Base-by-base conservation (phyloP, 2,888 invertebrate genomes). In the Cerastis leucographa region DNA sequence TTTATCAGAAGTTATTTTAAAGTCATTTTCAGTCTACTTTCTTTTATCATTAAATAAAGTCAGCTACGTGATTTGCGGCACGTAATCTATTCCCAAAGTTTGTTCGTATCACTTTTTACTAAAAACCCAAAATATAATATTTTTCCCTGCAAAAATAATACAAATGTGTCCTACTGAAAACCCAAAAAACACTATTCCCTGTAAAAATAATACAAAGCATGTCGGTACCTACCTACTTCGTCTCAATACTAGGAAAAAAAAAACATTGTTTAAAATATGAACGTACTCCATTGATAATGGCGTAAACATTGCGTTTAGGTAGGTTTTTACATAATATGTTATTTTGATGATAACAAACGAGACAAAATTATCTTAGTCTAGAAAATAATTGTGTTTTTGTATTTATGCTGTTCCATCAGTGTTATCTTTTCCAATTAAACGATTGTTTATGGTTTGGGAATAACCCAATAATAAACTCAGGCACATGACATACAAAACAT, bases 281-380 rank as follows among this genome's bases (percentile, higher is more conserved):
- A 59, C 62, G 49, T 44, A 29, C 44, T 70, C 12, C 62, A 78
- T 74, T 83, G 68, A 74, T 65, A 78, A 82, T 56, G 42, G 2
- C 17, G 61, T 54, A 59, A 54, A 71, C 61, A 71, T 49, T 51
- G 65, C 12, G 14, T 65, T 59, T 69, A 42, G 12, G 29, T 73
- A 46, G 1, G 35, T 75, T 66, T 75, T 73, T 80, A 85, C 62
- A 73, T 80, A 77, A 74, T 65, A 59, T 42, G 5, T 46, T 46
- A 14, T 81, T 75, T 62, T 61, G 85, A 84, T 61, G 85, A 84
- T 78, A 81, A 71, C 11, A n/a, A 17, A 40, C 68, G 67, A 84
- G 78, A 84, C 81, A 12, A n/a, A 69, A 56, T 84, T 78, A 81
- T 81, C 78, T 61, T 19, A 42, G 79, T 79, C 82, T 82, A 54